phyloP scores from a whole-genome alignment of 2,888 invertebrate species.

The Morpho achilles region DNA sequence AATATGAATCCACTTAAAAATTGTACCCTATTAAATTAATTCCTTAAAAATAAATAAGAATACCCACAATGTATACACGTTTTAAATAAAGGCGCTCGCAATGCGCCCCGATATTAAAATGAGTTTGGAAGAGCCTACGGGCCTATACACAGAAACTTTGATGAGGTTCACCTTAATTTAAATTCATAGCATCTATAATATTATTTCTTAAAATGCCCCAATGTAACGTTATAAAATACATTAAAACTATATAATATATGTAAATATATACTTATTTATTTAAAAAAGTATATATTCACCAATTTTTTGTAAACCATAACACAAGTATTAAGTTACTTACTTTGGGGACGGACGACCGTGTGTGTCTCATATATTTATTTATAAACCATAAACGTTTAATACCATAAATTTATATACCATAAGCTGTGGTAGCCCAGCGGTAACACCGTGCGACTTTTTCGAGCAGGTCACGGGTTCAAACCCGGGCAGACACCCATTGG shows the following conservation, averaged over 20 bases:
- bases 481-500: background rate
- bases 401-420: too few species aligned
- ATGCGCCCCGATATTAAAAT: conserved; percentile 7
- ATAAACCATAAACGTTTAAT: too few species aligned
- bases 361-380: too few species aligned
- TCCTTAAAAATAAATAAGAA: conserved; percentile 1
- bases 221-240: too few species aligned
- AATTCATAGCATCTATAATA: conserved; percentile 1
- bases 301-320: too few species aligned
- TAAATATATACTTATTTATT: too few species aligned
- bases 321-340: too few species aligned
- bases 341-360: too few species aligned
- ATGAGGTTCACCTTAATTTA: conserved; percentile 12
- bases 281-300: too few species aligned
- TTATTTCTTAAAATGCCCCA: background rate
- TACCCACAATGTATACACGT: conserved; percentile 1
- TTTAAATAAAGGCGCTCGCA: conserved; percentile 2
- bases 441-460: too few species aligned
- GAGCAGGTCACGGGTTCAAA: background rate
- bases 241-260: too few species aligned
- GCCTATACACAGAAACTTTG: conserved; percentile 11
- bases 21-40: background rate
- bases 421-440: too few species aligned
- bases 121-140: conserved; percentile 10
- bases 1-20: background rate